phyloP scores from a whole-genome alignment of 2,888 invertebrate species.

The Lepidochitona cinerea region DNA sequence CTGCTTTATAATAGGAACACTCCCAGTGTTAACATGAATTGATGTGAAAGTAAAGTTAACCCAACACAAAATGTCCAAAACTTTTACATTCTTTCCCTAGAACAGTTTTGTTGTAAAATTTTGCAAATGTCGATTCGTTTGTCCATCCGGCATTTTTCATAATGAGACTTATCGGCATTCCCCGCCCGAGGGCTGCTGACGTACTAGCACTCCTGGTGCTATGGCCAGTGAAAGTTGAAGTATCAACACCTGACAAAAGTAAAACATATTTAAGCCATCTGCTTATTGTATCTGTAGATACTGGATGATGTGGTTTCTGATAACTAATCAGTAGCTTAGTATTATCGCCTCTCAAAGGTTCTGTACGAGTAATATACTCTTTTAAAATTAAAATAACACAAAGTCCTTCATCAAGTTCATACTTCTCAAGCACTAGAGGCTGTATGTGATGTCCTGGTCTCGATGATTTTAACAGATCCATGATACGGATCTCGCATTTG shows the following conservation, averaged over 20 bases:
- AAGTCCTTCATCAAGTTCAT: not conserved
- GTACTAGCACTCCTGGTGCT: slow-evolving; percentile 18
- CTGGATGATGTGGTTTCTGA: not conserved
- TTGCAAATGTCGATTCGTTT: slow-evolving; percentile 13
- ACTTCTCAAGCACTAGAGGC: not conserved
- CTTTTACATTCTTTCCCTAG: too few species aligned
- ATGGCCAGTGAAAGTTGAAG: slow-evolving; percentile 1
- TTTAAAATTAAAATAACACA: not conserved
- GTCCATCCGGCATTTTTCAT: slow-evolving; percentile 23
- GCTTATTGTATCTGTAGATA: slow-evolving; percentile 1
- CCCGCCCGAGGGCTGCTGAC: slow-evolving; percentile 7
- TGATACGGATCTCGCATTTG: not conserved
- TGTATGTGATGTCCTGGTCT: not conserved
- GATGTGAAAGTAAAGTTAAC: too few species aligned
- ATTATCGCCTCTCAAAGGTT: not conserved
- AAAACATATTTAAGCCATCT: slow-evolving; percentile 8
- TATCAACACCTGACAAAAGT: not conserved
- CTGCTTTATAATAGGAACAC: too few species aligned
- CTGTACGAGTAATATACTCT: not conserved
- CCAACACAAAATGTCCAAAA: too few species aligned
- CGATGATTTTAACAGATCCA: not conserved
- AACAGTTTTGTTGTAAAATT: slow-evolving; percentile 15
- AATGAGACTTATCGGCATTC: slow-evolving; percentile 13
- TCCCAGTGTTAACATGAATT: too few species aligned
- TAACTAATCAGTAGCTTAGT: not conserved